Evolutionary conservation across 2,113 vertebrate species (phyloP), one percentile per base, ranked within the genome.

Genomic region (Sorex fumeus): DNA sequence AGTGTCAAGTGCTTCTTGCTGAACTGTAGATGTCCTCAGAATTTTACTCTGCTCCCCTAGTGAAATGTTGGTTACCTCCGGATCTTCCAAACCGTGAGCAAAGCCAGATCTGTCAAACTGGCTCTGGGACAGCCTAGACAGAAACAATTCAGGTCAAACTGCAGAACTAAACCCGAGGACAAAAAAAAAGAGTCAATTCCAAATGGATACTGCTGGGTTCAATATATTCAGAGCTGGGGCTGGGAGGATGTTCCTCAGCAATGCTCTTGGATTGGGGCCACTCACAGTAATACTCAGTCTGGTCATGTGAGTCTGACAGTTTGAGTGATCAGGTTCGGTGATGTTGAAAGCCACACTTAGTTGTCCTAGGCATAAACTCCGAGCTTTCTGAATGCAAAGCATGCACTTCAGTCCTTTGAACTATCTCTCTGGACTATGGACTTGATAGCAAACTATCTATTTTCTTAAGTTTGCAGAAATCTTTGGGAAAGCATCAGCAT

Each of bases 1-100:
- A 60, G 88, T 91, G 74, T 78, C 53, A 27, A 79, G 53, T 28
- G 69, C 82, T 69, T 83, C 90, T 93, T 84, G 77, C 70, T 45
- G 77, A 72, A 30, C 53, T 3, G 60, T 0, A 6, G 81, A 0
- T 0, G n/a, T 66, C 4, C 76, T 21, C 21, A 3, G 64, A 84
- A 47, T 16, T 70, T n/a, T 79, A 66, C 85, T 69, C 45, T 45
- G 64, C 2, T 81, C 12, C 80, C 72, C 43, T 60, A 10, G 34
- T 71, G 78, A 87, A 87, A 27, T 0, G 15, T 45, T 53, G n/a
- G 13, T 80, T 80, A 28, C 69, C 81, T 74, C 72, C 27, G 70
- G 10, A 16, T 67, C 50, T 89, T 96, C 85, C 71, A 93, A 95
- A 84, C 57, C 27, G 70, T 32, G 66, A 32, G 4, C 28, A 12